Evolutionary conservation across 2,797 vertebrate genomes (phyloP).

Genomic region (Novumbra hubbsi): DNA sequence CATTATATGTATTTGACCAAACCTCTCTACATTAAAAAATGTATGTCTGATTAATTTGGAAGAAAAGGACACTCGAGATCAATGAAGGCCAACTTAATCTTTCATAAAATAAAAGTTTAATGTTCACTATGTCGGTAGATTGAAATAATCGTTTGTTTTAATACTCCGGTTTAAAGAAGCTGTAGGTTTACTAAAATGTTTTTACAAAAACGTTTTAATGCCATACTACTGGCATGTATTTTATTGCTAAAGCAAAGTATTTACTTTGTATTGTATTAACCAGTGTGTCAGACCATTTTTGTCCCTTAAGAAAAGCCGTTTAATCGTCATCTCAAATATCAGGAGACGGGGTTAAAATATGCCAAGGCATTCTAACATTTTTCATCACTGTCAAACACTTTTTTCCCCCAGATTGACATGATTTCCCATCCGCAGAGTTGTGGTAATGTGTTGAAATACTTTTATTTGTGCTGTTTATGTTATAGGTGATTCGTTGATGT

Average conservation of each 20-base stretch:
- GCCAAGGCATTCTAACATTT: neutral
- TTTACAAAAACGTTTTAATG: too few species aligned
- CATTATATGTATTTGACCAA: neutral
- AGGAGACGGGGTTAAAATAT: neutral
- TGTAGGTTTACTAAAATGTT: too few species aligned
- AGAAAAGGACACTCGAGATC: neutral
- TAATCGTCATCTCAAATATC: neutral
- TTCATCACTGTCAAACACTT: neutral
- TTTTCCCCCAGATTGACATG: neutral
- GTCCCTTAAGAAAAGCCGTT: neutral
- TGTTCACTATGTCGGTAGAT: neutral
- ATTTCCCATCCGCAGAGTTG: neutral
- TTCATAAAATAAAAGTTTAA: neutral
- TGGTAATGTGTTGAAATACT: neutral
- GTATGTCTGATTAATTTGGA: neutral
- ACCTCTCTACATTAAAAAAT: neutral
- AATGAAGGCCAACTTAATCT: neutral
- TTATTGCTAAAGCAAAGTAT: neutral
- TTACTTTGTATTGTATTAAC: neutral
- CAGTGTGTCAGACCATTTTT: too few species aligned
- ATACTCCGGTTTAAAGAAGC: too few species aligned
- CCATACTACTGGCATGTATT: neutral
- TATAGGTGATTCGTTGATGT: neutral
- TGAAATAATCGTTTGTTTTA: too few species aligned
- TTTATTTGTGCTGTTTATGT: neutral